Base-by-base conservation (phyloP, 2,113 vertebrate species). In the Rallus limicola region DNA sequence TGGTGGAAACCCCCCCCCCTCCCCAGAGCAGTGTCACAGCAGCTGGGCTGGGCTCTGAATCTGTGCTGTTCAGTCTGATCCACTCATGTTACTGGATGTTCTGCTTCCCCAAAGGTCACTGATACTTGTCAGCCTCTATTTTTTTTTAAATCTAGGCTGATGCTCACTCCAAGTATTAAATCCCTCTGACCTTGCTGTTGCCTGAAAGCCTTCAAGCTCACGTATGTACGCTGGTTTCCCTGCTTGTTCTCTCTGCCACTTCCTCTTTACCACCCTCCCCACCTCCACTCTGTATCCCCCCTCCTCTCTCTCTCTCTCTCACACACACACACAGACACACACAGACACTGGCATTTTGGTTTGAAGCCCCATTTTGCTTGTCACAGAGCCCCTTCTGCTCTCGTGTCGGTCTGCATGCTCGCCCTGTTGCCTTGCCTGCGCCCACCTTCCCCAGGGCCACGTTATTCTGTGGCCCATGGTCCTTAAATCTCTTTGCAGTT, bases 391-490 rank as follows among this genome's bases (percentile, higher is more conserved):
- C 94, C 95, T 95, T 85, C 78, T 69, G 91, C 89, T 97, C 83
- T 69, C 1, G 40, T 95, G 93, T 83, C 93, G 52, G 93, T 93
- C 93, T 86, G 80, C 92, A 96, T 97, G 97, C 97, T 97, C 90
- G 93, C 94, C 96, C 97, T 75, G 92, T 90, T 83, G 93, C 96
- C 96, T 95, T 95, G 89, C 94, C 94, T 95, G 92, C 71, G 55
- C 95, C 95, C 93, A 65, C 95, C 97, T 95, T 78, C 69, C 50
- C 2, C 28, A 74, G 84, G 70, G 91, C 29, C 81, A 53, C 75
- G 10, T 71, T 48, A 19, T 42, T 65, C 58, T 80, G 88, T 76
- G 83, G 92, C 71, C 89, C 62, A 0, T 62, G 24, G 63, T n/a
- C 46, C 59, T 84, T 80, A 25, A 46, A 93, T 74, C 55, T 92